Evolutionary conservation across 1,140 invertebrate genomes (phyloP), one percentile per base, ranked within the genome.

Genomic region (Arion vulgaris): DNA sequence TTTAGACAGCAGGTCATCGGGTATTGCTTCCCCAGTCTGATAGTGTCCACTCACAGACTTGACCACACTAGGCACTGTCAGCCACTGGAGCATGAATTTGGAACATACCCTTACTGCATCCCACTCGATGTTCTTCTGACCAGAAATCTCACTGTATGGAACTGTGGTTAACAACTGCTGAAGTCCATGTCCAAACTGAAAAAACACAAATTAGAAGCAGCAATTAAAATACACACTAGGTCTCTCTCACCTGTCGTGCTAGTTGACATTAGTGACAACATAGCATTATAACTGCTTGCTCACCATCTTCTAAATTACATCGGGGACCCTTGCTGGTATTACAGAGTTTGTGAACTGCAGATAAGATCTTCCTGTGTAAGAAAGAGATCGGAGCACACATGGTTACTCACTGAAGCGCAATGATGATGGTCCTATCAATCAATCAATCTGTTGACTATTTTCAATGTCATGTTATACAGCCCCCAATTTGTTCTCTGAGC

Each of bases 111-210:
- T 95, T 0, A 95, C 94, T 19, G 96, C 95, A 92, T 98, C 98
- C 96, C 96, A 98, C 92, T 98, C 97, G 0, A 98, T 94, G 90
- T 97, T 97, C 0, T 95, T 95, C 2, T 96, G 91, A 0, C 97
- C 97, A 13, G 96, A 94, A 0, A 97, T 94, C 91, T 97, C 96
- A n/a, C 94, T 93, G 89, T 97, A 97, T 4, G 95, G 95, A 0
- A 95, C 95, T 89, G 94, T 95, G 1, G 96, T 96, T 41, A 98
- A 91, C 81, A 97, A 90, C 92, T 97, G 95, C 87, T 97, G 96
- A 15, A 99, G 91, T 0, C 95, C 94, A 86, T 95, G 94, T 9
- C 97, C 97, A 93, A 98, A 97, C 93, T 95, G 87, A 82, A 66
- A 28, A 49, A 41, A 79, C 7, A 73, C 23, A 73, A 73, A 4